Percentiles rank a stretch among this genome's conserved stretches.
Conservation (phyloP, 2,797 vertebrate species). For the Rhinophrynus dorsalis region DNA sequence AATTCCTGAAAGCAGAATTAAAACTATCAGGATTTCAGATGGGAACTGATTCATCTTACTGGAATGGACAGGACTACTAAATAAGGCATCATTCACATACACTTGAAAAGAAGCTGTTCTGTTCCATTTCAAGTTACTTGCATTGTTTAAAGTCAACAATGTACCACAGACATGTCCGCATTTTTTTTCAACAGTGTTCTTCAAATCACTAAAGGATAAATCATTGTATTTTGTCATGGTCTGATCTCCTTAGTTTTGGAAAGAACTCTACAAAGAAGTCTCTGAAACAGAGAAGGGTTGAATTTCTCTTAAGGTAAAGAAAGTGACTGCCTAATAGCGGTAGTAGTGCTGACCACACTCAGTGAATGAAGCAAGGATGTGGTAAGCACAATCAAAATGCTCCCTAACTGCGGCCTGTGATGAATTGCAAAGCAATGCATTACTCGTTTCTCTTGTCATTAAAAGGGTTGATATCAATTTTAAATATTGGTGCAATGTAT, state of each 20-base stretch:
- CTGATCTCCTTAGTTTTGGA: constrained; percentile 15
- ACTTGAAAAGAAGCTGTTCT: constrained; percentile 14
- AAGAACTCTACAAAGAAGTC: neutral
- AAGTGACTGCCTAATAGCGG: no score
- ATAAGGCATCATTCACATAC: constrained; percentile 28
- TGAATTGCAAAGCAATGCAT: no score
- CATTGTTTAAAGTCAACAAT: constrained; percentile 10
- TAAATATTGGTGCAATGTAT: no score
- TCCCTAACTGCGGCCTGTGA: no score
- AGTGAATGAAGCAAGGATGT: no score
- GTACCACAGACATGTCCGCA: neutral
- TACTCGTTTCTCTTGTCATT: no score
- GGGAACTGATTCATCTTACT: neutral
- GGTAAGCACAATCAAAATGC: no score
- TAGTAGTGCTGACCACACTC: no score
- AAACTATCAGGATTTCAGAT: no score
- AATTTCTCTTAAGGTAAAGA: no score
- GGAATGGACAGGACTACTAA: neutral
- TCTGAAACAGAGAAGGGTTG: neutral
- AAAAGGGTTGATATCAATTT: no score
- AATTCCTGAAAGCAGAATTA: no score
- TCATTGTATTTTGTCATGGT: constrained; percentile 5
- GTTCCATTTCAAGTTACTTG: constrained; percentile 19
- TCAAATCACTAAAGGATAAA: constrained; percentile 14
- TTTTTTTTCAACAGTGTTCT: constrained; percentile 13